Base-by-base conservation (phyloP, 2,888 invertebrate genomes). In the Drosophila buzzatii region DNA sequence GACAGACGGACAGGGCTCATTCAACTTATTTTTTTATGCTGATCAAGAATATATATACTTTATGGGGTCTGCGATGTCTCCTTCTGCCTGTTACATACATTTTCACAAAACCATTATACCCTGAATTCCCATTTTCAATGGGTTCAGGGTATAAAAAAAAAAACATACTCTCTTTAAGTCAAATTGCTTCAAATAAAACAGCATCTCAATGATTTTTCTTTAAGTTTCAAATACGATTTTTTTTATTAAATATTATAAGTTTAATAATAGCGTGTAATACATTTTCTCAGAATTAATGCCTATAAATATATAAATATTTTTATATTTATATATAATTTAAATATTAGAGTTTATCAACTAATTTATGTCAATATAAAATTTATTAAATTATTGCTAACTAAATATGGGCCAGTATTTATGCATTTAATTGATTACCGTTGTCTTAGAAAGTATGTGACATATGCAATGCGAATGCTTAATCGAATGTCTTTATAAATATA, bases 161-260 rank as follows among this genome's bases (percentile, higher is more conserved):
- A 23, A 23, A 23, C 23, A 4, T 4, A 23, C 23, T 23, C 23
- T 23, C 23, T 1, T 27, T 6, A 27, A 27, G 27, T 27, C 7
- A 27, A 27, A 27, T 27, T 27, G 27, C 27, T 27, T 27, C 4
- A 16, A 20, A 18, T 18, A 20, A n/a, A 14, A n/a, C 14, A 35
- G 10, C 9, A n/a, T n/a, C n/a, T 41, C 3, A 41, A 7, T 2
- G 9, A 3, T 18, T 14, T 44, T 33, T 44, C 2, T 6, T 49
- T 8, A 3, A 23, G 20, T 60, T 60, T 60, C 42, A 63, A 52
- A 63, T 63, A 52, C 51, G 65, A 69, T 65, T 55, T 58, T 27
- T 27, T 27, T 69, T 79, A 79, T 74, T 74, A 47, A 47, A 74
- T 61, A 47, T 55, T 51, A 51, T 63, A 3, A 56, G 42, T 18